Evolutionary conservation across 37 sponge, comb jelly and placozoan genomes (phyloP).

Genomic region (Agelas oroides): DNA sequence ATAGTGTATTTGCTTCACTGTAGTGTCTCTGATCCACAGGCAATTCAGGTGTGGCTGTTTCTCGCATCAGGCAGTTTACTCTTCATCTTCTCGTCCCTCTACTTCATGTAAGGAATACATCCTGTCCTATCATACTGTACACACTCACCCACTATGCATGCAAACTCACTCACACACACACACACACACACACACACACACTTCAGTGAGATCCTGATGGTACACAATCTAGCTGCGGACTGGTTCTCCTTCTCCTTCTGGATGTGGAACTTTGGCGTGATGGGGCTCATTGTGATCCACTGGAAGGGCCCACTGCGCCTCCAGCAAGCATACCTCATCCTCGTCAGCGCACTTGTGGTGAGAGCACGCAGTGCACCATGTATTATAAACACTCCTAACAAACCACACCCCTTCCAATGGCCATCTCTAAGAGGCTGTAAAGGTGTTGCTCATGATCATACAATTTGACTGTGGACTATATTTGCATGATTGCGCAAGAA

Average conservation of each 20-base stretch:
- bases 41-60: constrained; percentile 88
- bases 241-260: constrained; percentile 75
- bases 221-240: constrained; percentile 59
- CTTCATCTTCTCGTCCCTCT: constrained; percentile 79
- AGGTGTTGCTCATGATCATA: too few relatives aligned
- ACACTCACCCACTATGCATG: not conserved
- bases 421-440: too few relatives aligned
- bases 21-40: constrained; percentile 22
- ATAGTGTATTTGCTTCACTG: too few relatives aligned
- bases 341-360: constrained; percentile 82
- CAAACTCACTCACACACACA: constrained; percentile 9
- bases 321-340: constrained; percentile 94
- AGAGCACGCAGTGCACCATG: not conserved
- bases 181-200: constrained; percentile 33
- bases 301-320: constrained; percentile 97
- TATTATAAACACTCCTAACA: too few relatives aligned
- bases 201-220: constrained; percentile 51
- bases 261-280: constrained; percentile 95
- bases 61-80: constrained; percentile 80
- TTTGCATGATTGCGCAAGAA: too few relatives aligned
- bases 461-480: too few relatives aligned
- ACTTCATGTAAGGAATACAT: constrained; percentile 59
- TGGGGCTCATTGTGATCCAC: constrained; percentile 91
- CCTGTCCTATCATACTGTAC: not conserved
- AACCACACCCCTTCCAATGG: too few relatives aligned